phyloP scores from a whole-genome alignment of 2,113 vertebrate species.

The Tichodroma muraria region DNA sequence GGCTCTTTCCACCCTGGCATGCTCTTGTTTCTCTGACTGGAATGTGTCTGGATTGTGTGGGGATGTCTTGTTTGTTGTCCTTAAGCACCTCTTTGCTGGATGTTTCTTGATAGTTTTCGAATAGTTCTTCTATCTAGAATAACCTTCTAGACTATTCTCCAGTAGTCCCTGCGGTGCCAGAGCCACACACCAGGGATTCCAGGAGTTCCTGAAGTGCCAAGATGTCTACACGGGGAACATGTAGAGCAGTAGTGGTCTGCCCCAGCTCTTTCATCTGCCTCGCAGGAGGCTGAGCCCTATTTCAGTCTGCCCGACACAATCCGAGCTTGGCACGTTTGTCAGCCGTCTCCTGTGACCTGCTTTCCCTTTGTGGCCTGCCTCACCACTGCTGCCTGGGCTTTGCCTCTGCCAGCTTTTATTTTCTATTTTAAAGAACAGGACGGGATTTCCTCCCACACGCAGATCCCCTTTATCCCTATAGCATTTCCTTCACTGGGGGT shows the following conservation, averaged over 20 bases:
- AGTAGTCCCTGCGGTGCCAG: neutral
- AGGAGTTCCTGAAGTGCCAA: neutral
- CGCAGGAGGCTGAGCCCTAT: neutral
- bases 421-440: neutral
- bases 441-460: neutral
- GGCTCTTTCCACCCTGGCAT: neutral
- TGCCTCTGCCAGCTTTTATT: neutral
- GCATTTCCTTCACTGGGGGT: neutral
- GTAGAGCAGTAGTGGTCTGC: accelerated
- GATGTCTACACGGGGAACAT: neutral
- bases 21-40: neutral
- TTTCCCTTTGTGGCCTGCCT: neutral
- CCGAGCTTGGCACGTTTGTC: neutral
- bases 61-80: neutral
- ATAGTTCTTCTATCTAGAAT: neutral
- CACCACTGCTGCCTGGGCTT: neutral
- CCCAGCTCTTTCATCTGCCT: neutral
- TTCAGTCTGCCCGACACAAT: neutral
- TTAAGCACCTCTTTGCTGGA: neutral
- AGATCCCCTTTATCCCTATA: neutral
- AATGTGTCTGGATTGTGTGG: neutral
- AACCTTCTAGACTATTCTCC: neutral
- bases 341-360: neutral
- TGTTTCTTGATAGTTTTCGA: neutral
- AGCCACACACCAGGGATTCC: neutral